Conservation (phyloP, 2,113 vertebrate species). For the Gasterosteus aculeatus region DNA sequence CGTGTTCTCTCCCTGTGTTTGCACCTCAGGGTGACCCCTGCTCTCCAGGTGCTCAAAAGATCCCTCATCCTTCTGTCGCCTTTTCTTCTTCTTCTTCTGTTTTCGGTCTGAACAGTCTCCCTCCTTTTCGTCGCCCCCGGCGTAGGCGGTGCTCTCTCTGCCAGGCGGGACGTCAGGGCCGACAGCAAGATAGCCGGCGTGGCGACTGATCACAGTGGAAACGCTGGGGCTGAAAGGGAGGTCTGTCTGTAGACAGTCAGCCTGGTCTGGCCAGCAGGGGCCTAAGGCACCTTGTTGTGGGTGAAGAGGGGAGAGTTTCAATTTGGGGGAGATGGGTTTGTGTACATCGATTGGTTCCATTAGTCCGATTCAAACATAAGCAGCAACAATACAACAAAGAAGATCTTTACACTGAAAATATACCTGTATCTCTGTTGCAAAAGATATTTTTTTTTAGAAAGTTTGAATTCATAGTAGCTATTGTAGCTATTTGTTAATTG, state of each 20-base stretch:
- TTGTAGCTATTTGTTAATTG: background rate
- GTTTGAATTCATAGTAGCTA: background rate
- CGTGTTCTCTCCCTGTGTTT: slow-evolving; percentile 59
- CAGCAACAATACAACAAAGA: slow-evolving; percentile 10
- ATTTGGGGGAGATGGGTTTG: slow-evolving; percentile 25
- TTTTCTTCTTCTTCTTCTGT: slow-evolving; percentile 84
- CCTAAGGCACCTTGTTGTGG: slow-evolving; percentile 79
- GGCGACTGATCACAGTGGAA: slow-evolving; percentile 77
- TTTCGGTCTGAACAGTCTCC: slow-evolving; percentile 74
- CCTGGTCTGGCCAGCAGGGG: slow-evolving; percentile 72
- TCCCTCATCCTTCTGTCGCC: slow-evolving; percentile 76
- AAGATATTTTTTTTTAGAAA: background rate
- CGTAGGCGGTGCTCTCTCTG: slow-evolving; percentile 56
- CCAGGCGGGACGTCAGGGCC: slow-evolving; percentile 62
- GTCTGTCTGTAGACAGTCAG: slow-evolving; percentile 66
- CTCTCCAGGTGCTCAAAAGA: slow-evolving; percentile 59
- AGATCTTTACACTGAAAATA: background rate
- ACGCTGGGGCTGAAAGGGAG: slow-evolving; percentile 82
- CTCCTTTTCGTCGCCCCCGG: slow-evolving; percentile 75
- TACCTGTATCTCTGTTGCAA: background rate
- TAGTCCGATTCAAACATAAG: slow-evolving; percentile 7
- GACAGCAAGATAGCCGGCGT: slow-evolving; percentile 65
- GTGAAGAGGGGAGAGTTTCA: slow-evolving; percentile 77
- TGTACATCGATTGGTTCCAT: slow-evolving; percentile 31
- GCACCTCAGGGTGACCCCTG: slow-evolving; percentile 49